Evolutionary conservation across 2,888 invertebrate species (phyloP).

Genomic region (Rotaria sp.): DNA sequence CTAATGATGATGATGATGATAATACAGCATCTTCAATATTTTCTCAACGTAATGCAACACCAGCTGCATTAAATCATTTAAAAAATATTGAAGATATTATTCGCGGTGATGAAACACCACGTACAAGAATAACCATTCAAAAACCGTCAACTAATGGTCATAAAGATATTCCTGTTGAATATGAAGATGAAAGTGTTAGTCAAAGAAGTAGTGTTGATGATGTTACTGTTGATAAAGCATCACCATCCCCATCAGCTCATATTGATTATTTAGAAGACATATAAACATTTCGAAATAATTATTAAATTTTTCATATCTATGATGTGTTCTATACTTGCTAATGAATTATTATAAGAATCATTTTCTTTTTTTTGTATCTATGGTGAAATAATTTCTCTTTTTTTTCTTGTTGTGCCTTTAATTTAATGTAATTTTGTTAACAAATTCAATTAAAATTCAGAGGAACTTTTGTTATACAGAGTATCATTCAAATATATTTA

Average conservation of each 20-base stretch:
- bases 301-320: neutral
- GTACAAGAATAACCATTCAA: neutral
- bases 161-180: neutral
- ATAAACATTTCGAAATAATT: neutral
- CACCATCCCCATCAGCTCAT: neutral
- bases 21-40: neutral
- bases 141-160: neutral
- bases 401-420: neutral
- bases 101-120: neutral
- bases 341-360: neutral
- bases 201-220: neutral
- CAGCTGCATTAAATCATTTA: conserved; percentile 5
- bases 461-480: neutral
- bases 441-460: neutral
- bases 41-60: conserved; percentile 19
- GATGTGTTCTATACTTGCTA: neutral
- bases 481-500: neutral
- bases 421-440: neutral
- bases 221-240: neutral
- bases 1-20: conserved; percentile 2
- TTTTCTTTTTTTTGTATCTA: neutral
- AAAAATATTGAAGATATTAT: neutral
- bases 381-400: neutral
- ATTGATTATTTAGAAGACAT: conserved; percentile 20
- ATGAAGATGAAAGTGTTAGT: conserved; percentile 21